Conservation (phyloP, 2,888 invertebrate genomes). For the Luperina nickerlii region DNA sequence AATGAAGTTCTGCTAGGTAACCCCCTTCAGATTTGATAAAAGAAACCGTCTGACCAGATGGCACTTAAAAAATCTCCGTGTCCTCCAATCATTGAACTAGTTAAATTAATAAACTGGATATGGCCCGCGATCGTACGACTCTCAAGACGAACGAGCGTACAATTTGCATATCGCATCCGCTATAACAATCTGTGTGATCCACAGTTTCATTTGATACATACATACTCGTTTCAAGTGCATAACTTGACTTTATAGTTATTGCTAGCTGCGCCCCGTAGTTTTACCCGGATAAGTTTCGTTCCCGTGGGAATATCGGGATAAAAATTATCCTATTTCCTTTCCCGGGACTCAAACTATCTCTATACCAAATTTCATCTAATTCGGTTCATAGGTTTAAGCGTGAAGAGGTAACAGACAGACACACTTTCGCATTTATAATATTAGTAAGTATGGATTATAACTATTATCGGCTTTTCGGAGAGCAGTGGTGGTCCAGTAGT, state of each 20-base stretch:
- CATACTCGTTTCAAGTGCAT: slow-evolving; percentile 9
- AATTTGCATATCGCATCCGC: slow-evolving; percentile 56
- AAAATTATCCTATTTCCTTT: too few species aligned
- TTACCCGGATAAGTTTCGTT: too few species aligned
- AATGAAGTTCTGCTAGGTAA: neutral
- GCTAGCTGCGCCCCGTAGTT: neutral
- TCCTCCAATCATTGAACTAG: slow-evolving; percentile 26
- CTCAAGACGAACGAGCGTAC: slow-evolving; percentile 31
- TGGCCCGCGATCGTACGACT: slow-evolving; percentile 27
- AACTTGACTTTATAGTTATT: neutral
- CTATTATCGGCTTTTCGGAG: neutral
- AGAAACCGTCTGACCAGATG: neutral
- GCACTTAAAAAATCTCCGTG: slow-evolving; percentile 18
- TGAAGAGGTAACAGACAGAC: too few species aligned
- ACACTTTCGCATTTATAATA: too few species aligned
- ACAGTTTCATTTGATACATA: slow-evolving; percentile 41
- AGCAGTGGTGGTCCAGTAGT: neutral
- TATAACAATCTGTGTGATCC: slow-evolving; percentile 35
- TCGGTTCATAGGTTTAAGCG: too few species aligned
- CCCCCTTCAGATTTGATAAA: neutral
- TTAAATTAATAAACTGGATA: slow-evolving; percentile 39
- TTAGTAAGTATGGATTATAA: too few species aligned
- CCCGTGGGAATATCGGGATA: too few species aligned
- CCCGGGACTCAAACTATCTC: too few species aligned
- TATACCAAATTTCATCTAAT: too few species aligned